Percentiles rank a stretch among this genome's conserved stretches.
These are phyloP conservation scores for Agonopterix heracliana DNA, from an alignment of 2,888 invertebrate species.

Conservation along the genomic window DNA sequence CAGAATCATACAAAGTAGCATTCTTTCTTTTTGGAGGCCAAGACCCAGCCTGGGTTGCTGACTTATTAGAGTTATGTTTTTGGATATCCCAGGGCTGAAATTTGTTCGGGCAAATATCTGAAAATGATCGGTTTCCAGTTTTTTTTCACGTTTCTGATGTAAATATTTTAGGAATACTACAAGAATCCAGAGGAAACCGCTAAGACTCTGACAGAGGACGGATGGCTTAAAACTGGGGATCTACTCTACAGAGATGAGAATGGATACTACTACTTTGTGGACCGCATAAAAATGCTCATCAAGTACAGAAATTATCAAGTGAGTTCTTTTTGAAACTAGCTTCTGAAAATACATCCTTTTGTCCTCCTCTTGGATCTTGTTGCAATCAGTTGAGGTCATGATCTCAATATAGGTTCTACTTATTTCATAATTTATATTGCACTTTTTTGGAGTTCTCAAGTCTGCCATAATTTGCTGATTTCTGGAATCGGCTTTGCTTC, in stretches of 20 bases:
- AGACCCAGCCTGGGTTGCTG: background rate
- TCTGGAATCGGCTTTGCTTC: no score
- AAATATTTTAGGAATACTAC: conserved; percentile 24
- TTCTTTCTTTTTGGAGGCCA: background rate
- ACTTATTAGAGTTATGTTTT: background rate
- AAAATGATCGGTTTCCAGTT: background rate
- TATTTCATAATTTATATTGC: no score
- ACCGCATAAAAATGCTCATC: conserved; percentile 30
- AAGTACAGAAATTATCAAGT: conserved; percentile 15
- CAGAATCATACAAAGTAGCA: background rate
- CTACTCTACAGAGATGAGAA: conserved; percentile 30
- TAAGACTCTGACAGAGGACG: conserved; percentile 26
- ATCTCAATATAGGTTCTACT: no score
- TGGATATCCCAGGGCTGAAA: background rate
- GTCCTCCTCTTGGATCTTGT: background rate
- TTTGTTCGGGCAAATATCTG: background rate
- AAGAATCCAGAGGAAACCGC: conserved; percentile 30
- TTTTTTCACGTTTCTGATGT: background rate
- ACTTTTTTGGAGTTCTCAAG: no score
- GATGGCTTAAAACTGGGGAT: conserved; percentile 31
- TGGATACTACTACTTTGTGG: conserved; percentile 27
- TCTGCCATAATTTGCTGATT: no score
- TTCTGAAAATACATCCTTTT: background rate
- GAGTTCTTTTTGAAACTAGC: background rate
- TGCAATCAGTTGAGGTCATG: no score